Evolutionary conservation across 2,888 invertebrate genomes (phyloP).

Genomic region (Drosophila affinis): DNA sequence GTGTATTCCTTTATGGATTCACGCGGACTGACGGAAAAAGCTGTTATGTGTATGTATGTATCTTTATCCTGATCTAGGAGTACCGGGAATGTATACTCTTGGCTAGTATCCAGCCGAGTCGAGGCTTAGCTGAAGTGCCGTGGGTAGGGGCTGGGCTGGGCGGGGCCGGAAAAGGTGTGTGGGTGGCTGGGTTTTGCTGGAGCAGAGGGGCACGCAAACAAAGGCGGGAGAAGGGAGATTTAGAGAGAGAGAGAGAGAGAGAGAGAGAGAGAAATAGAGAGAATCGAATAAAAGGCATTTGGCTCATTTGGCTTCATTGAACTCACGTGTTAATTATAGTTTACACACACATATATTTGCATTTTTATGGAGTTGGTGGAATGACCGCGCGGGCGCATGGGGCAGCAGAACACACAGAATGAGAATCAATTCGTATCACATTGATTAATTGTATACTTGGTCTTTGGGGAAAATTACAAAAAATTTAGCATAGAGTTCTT

Average conservation of each 20-base stretch:
- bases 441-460: slow-evolving; percentile 67
- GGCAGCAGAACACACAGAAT: slow-evolving; percentile 67
- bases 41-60: neutral
- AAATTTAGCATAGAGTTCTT: slow-evolving; percentile 39
- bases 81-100: neutral
- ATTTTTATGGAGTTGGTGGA: slow-evolving; percentile 34
- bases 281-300: slow-evolving; percentile 46
- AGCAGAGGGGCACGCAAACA: slow-evolving; percentile 8
- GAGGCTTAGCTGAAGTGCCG: slow-evolving; percentile 19
- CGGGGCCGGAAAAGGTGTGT: neutral
- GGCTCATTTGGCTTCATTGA: slow-evolving; percentile 56
- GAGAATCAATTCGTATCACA: slow-evolving; percentile 72
- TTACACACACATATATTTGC: slow-evolving; percentile 58
- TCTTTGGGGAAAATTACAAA: slow-evolving; percentile 26
- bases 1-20: too few relatives aligned
- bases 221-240: slow-evolving; percentile 13
- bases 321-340: slow-evolving; percentile 73
- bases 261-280: slow-evolving; percentile 30
- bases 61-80: neutral
- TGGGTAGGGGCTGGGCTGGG: slow-evolving; percentile 5
- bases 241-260: slow-evolving; percentile 2
- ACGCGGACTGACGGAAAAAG: neutral
- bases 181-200: slow-evolving; percentile 15
- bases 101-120: neutral
- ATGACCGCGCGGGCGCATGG: slow-evolving; percentile 44